These are phyloP conservation scores for Pterostichus niger DNA, from an alignment of 2,888 invertebrate species.

Conservation along the genomic window DNA sequence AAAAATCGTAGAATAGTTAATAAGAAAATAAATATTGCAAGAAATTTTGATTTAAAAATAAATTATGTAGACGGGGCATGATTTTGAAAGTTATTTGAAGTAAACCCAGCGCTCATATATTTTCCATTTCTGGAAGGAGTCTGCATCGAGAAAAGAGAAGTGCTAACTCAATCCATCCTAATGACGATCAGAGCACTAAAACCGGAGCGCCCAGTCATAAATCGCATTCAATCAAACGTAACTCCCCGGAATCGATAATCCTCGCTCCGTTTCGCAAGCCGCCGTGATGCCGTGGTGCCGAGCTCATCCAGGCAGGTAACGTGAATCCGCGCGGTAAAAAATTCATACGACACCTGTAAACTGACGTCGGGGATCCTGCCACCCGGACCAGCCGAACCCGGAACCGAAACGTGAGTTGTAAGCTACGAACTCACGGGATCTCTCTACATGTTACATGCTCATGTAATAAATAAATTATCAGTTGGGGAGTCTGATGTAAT, in stretches of 20 bases:
- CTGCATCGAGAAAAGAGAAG: background rate
- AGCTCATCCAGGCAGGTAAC: background rate
- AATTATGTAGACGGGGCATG: background rate
- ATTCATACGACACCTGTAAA: slow-evolving; percentile 58
- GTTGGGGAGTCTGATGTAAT: background rate
- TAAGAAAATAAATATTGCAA: background rate
- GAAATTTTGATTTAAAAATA: background rate
- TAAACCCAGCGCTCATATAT: slow-evolving; percentile 3
- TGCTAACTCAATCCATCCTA: slow-evolving; percentile 45
- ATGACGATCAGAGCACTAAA: slow-evolving; percentile 35
- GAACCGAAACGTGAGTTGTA: slow-evolving; percentile 4
- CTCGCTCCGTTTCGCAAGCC: background rate
- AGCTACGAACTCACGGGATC: background rate
- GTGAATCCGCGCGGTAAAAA: slow-evolving; percentile 38
- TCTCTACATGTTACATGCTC: background rate
- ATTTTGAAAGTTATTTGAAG: background rate
- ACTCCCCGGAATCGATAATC: slow-evolving; percentile 47
- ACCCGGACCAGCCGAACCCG: background rate
- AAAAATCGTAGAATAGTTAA: background rate
- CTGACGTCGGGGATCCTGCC: background rate
- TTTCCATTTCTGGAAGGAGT: background rate
- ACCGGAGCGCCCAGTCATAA: slow-evolving; percentile 30
- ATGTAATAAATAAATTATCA: background rate
- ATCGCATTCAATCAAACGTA: slow-evolving; percentile 58
- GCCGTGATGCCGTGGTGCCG: background rate